Evolutionary conservation across 2,113 vertebrate species (phyloP).

Genomic region (Nothocercus nigrocapillus): DNA sequence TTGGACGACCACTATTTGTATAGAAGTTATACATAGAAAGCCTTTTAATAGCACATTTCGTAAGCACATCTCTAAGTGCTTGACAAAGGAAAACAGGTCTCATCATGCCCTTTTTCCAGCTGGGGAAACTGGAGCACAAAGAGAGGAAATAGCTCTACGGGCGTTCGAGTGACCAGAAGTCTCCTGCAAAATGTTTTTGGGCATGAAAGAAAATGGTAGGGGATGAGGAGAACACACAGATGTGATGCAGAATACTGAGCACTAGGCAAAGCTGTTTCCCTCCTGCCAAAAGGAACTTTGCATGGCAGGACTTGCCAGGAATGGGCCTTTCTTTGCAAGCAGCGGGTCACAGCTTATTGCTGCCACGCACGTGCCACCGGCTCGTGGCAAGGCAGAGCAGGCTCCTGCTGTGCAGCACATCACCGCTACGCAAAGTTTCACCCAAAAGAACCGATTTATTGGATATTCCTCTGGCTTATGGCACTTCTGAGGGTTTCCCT

Average conservation of each 20-base stretch:
- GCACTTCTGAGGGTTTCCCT: background rate
- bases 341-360: background rate
- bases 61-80: conserved; percentile 47
- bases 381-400: background rate
- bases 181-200: conserved; percentile 9
- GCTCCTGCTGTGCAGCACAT: background rate
- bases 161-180: conserved; percentile 6
- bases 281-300: background rate
- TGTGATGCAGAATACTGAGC: background rate
- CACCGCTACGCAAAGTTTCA: background rate
- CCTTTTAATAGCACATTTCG: conserved; percentile 48
- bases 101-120: conserved; percentile 47
- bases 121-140: conserved; percentile 56
- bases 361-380: background rate
- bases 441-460: background rate
- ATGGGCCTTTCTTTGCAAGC: background rate
- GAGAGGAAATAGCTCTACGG: conserved; percentile 57
- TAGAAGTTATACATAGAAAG: conserved; percentile 59
- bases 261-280: background rate
- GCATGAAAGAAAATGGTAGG: background rate
- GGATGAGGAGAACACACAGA: background rate
- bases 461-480: background rate
- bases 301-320: background rate
- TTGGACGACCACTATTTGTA: conserved; percentile 54
- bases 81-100: conserved; percentile 61